phyloP scores from a whole-genome alignment of 1,140 invertebrate species.

The Neodiprion lecontei region DNA sequence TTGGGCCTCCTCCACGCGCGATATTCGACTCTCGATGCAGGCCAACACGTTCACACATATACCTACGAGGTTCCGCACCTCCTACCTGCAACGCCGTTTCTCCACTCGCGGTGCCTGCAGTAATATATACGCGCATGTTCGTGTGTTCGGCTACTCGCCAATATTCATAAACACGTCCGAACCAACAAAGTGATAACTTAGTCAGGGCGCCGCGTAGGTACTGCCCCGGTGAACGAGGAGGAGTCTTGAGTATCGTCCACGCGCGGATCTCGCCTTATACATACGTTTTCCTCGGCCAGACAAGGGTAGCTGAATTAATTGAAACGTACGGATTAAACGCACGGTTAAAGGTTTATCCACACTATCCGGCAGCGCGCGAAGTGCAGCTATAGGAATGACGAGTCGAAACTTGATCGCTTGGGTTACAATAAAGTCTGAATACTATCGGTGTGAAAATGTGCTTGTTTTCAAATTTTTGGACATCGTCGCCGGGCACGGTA shows the following conservation, averaged over 20 bases:
- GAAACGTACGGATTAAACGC: no score
- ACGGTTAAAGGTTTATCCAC: no score
- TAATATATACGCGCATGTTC: conserved; percentile 21
- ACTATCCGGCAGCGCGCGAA: no score
- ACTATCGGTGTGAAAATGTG: no score
- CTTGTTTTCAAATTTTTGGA: no score
- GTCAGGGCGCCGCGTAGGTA: conserved; percentile 25
- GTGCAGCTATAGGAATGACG: no score
- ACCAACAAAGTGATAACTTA: conserved; percentile 47
- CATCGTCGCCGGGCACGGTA: no score
- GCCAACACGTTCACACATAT: not conserved
- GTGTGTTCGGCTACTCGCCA: conserved; percentile 37
- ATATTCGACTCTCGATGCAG: not conserved
- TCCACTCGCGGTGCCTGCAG: not conserved
- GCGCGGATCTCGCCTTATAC: not conserved
- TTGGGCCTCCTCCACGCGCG: not conserved
- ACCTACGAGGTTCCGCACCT: not conserved
- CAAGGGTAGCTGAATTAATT: not conserved
- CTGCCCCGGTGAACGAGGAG: not conserved
- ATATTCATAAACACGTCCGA: conserved; percentile 55
- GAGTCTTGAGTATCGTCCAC: not conserved
- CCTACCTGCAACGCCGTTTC: conserved; percentile 4
- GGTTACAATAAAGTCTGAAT: no score
- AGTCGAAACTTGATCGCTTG: no score
- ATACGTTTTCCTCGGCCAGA: not conserved